Percentiles rank a stretch among this genome's conserved stretches.
These are phyloP conservation scores for Chrysolina haemoptera DNA, from an alignment of 2,888 invertebrate species.

Conservation along the genomic window DNA sequence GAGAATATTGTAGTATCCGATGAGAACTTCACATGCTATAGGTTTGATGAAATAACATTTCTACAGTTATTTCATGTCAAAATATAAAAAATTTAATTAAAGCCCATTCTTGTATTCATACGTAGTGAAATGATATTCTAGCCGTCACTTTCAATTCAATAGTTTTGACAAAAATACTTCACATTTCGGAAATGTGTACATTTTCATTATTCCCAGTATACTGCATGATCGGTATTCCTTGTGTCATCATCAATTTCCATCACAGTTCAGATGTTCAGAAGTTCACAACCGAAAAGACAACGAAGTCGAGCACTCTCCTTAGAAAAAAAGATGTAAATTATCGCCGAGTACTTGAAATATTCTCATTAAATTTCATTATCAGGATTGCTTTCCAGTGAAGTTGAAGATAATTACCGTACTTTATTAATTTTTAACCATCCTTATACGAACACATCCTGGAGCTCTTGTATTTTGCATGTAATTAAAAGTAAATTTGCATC, in stretches of 20 bases:
- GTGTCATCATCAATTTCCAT: background rate
- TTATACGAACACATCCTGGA: conserved; percentile 27
- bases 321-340: conserved; percentile 20
- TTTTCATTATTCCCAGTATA: too few species aligned
- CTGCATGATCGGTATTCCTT: background rate
- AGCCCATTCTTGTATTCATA: too few species aligned
- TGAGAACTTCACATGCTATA: too few species aligned
- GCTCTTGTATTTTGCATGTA: conserved; percentile 25
- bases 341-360: conserved; percentile 16
- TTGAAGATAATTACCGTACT: conserved; percentile 34
- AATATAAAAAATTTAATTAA: too few species aligned
- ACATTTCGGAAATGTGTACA: too few species aligned
- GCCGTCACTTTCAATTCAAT: too few species aligned
- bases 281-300: conserved; percentile 8
- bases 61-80: too few species aligned
- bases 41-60: too few species aligned
- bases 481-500: conserved; percentile 37
- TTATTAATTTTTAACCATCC: conserved; percentile 35
- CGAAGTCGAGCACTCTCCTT: background rate
- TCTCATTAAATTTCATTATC: conserved; percentile 37
- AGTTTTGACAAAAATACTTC: too few species aligned
- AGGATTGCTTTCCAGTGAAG: conserved; percentile 29
- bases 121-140: too few species aligned
- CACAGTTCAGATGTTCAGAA: background rate
- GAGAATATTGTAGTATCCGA: too few species aligned